These are phyloP conservation scores for Podargus strigoides DNA, from an alignment of 2,797 vertebrate species.

Conservation along the genomic window DNA sequence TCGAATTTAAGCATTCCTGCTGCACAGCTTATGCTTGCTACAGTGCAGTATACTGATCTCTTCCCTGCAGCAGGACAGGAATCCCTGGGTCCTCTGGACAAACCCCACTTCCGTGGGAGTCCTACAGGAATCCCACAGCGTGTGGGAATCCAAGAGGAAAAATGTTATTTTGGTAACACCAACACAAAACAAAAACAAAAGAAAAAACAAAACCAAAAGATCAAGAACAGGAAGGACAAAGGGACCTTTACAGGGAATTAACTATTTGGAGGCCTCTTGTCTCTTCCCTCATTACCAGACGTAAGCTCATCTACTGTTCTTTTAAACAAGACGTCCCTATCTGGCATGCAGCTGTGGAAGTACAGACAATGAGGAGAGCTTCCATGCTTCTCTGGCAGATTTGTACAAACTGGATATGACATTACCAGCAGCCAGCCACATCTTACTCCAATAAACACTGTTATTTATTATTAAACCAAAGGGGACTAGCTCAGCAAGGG, in stretches of 20 bases:
- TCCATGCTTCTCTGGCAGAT: conserved; percentile 11
- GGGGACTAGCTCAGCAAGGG: neutral
- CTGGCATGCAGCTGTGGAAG: conserved; percentile 8
- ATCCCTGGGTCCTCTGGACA: neutral
- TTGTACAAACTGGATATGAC: conserved; percentile 21
- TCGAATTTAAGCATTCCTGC: neutral
- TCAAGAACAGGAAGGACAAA: neutral
- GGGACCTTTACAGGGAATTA: neutral
- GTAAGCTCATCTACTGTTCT: neutral
- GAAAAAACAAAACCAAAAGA: neutral
- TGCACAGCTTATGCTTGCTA: neutral
- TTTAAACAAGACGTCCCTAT: neutral
- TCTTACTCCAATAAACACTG: conserved; percentile 33
- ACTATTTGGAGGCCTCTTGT: neutral
- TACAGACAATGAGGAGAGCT: neutral
- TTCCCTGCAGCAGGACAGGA: neutral
- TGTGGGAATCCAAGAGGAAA: neutral
- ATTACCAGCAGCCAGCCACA: conserved; percentile 32
- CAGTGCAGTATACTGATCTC: neutral
- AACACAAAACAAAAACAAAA: neutral
- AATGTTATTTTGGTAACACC: neutral
- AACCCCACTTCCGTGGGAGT: neutral
- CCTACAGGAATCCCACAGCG: neutral
- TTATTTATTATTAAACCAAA: neutral
- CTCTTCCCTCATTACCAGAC: neutral